Evolutionary conservation across 2,888 invertebrate genomes (phyloP).

Genomic region (Drosophila macrospina): DNA sequence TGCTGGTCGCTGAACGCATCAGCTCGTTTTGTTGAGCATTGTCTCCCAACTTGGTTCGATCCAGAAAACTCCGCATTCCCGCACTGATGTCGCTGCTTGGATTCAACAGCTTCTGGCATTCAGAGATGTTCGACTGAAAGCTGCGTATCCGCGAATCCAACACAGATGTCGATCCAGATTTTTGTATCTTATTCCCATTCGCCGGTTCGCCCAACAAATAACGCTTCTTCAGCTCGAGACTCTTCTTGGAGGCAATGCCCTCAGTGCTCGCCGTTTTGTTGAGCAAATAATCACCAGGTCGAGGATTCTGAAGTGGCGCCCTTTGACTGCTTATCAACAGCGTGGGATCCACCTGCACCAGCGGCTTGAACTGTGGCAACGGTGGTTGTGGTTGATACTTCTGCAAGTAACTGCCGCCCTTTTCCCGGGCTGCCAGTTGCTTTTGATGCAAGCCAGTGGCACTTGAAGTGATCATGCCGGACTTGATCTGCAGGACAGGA

Average conservation of each 20-base stretch:
- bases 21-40: slow-evolving; percentile 69
- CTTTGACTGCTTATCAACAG: slow-evolving; percentile 83
- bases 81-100: slow-evolving; percentile 90
- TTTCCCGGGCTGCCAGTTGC: slow-evolving; percentile 64
- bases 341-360: slow-evolving; percentile 85
- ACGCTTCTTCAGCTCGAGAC: slow-evolving; percentile 93
- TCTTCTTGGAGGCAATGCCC: slow-evolving; percentile 94
- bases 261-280: slow-evolving; percentile 94
- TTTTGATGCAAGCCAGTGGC: slow-evolving; percentile 64
- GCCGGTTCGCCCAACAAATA: slow-evolving; percentile 92
- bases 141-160: slow-evolving; percentile 94
- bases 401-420: slow-evolving; percentile 79
- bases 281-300: slow-evolving; percentile 91
- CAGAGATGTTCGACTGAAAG: slow-evolving; percentile 93
- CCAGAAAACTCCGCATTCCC: slow-evolving; percentile 89
- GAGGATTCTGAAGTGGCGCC: slow-evolving; percentile 87
- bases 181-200: slow-evolving; percentile 89
- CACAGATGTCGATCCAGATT: slow-evolving; percentile 93
- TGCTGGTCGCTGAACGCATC: slow-evolving; percentile 76
- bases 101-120: slow-evolving; percentile 94
- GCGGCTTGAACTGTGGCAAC: slow-evolving; percentile 84
- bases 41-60: slow-evolving; percentile 83
- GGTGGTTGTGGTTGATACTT: slow-evolving; percentile 79
- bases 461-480: slow-evolving; percentile 78
- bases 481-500: slow-evolving; percentile 78